These are phyloP conservation scores for Mesocentrotus franciscanus DNA, from an alignment of 53 echinoderm and acorn worm species.

Conservation along the genomic window DNA sequence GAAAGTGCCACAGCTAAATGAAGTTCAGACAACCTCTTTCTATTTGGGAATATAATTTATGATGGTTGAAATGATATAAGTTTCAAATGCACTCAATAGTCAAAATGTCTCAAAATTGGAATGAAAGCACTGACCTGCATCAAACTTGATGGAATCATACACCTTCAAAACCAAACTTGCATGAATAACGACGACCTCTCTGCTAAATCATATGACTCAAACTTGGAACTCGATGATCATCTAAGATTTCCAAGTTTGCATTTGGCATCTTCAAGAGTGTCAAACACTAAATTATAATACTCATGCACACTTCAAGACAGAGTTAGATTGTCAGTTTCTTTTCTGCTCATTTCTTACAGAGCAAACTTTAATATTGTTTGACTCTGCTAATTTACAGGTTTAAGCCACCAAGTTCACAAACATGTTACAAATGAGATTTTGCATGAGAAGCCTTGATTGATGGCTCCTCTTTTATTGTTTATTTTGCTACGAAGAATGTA, in stretches of 20 bases:
- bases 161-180: neutral
- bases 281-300: neutral
- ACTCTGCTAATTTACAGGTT: neutral
- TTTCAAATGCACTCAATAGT: too few relatives aligned
- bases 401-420: neutral
- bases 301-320: slow-evolving; percentile 15
- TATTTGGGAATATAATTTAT: too few relatives aligned
- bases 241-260: slow-evolving; percentile 28
- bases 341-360: neutral
- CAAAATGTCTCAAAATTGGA: too few relatives aligned
- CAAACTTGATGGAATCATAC: too few relatives aligned
- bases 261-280: neutral
- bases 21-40: neutral
- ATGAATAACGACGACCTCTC: neutral
- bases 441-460: too few relatives aligned
- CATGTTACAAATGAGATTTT: too few relatives aligned
- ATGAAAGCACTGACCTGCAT: too few relatives aligned
- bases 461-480: too few relatives aligned
- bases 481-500: too few relatives aligned
- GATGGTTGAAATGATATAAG: too few relatives aligned
- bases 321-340: neutral
- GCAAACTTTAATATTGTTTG: neutral
- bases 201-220: slow-evolving; percentile 31
- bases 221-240: neutral
- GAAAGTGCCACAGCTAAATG: neutral